These are phyloP conservation scores for Chalcosyrphus nemorum DNA, from an alignment of 2,888 invertebrate species.

Conservation along the genomic window DNA sequence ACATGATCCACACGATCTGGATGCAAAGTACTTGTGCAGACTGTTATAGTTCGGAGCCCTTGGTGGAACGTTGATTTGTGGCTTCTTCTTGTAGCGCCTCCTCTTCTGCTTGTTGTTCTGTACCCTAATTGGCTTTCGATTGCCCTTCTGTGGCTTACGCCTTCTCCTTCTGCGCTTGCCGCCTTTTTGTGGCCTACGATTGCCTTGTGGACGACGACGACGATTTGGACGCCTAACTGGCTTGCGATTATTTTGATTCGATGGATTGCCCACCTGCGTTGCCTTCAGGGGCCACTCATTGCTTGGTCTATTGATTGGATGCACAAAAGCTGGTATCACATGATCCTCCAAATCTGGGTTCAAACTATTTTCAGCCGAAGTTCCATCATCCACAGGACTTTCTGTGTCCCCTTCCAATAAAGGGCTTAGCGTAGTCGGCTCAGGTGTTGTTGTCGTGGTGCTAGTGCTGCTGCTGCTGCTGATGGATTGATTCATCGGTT, in stretches of 20 bases:
- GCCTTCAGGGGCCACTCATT: conserved; percentile 46
- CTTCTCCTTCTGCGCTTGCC: conserved; percentile 15
- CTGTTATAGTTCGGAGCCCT: not conserved
- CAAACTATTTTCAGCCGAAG: not conserved
- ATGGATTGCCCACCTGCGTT: conserved; percentile 10
- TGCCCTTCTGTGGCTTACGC: conserved; percentile 10
- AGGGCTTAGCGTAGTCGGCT: not conserved
- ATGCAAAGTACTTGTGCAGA: not conserved
- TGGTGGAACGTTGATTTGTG: not conserved
- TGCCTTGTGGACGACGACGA: conserved; percentile 30
- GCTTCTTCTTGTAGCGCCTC: not conserved
- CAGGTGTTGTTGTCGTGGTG: not conserved
- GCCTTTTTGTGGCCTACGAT: not conserved
- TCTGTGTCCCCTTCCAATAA: not conserved
- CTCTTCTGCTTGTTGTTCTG: not conserved
- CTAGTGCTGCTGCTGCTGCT: not conserved
- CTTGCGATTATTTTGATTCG: not conserved
- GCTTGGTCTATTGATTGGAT: conserved; percentile 58
- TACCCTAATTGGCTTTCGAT: not conserved
- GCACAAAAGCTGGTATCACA: conserved; percentile 48
- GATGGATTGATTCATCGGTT: too few relatives aligned
- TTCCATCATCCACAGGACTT: not conserved
- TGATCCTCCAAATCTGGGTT: not conserved
- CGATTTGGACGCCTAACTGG: conserved; percentile 13
- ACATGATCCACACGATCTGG: conserved; percentile 13